These are phyloP conservation scores for Ctenosaura bakeri DNA, from an alignment of 2,797 vertebrate genomes.

Conservation along the genomic window DNA sequence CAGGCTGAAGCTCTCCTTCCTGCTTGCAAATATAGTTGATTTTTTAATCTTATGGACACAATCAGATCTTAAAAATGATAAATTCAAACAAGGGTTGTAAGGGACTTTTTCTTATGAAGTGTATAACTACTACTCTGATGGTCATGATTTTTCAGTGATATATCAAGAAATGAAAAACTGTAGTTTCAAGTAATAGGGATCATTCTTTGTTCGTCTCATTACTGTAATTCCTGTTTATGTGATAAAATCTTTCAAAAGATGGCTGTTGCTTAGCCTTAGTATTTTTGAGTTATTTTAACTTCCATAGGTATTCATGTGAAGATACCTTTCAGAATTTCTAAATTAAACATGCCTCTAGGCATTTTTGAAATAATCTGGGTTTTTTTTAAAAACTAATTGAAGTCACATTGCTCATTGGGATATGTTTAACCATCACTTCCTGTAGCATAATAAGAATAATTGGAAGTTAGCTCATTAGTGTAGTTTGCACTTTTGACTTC, in stretches of 20 bases:
- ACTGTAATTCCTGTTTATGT: not conserved
- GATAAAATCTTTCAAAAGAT: slow-evolving; percentile 40
- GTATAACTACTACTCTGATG: not conserved
- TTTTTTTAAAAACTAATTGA: not conserved
- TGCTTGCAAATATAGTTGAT: not conserved
- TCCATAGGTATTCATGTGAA: slow-evolving; percentile 2
- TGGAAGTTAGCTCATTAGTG: not conserved
- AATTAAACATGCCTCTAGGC: not conserved
- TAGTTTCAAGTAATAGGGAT: not conserved
- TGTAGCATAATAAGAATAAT: slow-evolving; percentile 9
- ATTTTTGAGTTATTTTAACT: slow-evolving; percentile 42
- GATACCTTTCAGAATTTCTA: not conserved
- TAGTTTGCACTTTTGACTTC: not conserved
- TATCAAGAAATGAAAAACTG: not conserved
- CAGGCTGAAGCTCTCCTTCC: not conserved
- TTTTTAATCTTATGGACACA: slow-evolving; percentile 27
- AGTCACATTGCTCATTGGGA: not conserved
- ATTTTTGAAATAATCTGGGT: not conserved
- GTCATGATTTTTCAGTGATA: slow-evolving; percentile 12
- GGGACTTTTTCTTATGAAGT: not conserved
- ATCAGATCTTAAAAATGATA: not conserved
- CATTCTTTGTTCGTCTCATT: not conserved
- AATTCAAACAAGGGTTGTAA: not conserved
- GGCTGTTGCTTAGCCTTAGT: slow-evolving; percentile 26
- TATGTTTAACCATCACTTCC: not conserved